Conservation (phyloP, 2,797 vertebrate genomes). For the Chlorospingus semifuscus region DNA sequence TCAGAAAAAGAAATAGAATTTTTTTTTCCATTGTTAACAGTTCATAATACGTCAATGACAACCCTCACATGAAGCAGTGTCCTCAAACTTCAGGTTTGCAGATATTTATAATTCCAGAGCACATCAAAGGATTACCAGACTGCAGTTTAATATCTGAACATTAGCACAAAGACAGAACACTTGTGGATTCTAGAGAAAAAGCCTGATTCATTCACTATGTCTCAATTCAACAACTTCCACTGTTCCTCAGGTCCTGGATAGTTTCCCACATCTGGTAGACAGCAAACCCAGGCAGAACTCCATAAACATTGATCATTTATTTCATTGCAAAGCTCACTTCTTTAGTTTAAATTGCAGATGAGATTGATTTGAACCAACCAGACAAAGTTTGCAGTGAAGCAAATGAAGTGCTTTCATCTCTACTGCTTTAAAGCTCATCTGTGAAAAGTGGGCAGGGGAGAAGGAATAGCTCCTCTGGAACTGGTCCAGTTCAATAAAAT, state of each 20-base stretch:
- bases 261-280: background rate
- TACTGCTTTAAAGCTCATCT: background rate
- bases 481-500: background rate
- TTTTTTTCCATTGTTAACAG: background rate
- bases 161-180: background rate
- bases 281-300: background rate
- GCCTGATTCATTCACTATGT: background rate
- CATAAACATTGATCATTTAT: background rate
- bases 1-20: background rate
- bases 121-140: background rate
- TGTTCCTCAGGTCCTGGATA: background rate
- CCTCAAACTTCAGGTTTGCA: background rate
- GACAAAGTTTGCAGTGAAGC: background rate
- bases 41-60: background rate
- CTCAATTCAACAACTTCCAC: background rate
- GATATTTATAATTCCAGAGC: background rate
- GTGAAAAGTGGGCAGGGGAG: background rate
- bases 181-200: background rate
- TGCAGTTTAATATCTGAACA: background rate
- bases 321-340: background rate
- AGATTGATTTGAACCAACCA: background rate
- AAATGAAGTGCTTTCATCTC: background rate
- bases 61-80: background rate
- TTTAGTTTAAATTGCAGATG: constrained; percentile 15
- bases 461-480: background rate